Evolutionary conservation across 2,888 invertebrate species (phyloP).

Genomic region (Enoplolaimus lenunculus): DNA sequence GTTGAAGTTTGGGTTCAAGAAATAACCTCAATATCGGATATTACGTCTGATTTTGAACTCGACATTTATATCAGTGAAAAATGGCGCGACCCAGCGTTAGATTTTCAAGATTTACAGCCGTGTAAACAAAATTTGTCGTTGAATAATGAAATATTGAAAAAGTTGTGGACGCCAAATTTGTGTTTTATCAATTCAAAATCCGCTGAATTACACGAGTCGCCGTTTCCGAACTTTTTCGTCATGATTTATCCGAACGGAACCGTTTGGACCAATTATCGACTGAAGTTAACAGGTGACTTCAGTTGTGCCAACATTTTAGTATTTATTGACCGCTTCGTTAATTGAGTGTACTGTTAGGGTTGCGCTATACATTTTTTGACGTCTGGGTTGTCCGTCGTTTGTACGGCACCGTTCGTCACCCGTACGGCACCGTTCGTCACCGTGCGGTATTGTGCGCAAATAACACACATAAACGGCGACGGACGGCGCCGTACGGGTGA

Average conservation of each 20-base stretch:
- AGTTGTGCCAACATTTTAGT: no score
- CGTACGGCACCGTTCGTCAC: no score
- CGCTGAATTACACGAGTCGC: constrained; percentile 37
- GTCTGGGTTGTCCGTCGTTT: no score
- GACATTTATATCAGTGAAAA: constrained; percentile 40
- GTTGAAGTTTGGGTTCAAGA: constrained; percentile 25
- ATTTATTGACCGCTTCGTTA: no score
- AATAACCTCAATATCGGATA: constrained; percentile 24
- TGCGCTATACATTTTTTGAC: no score
- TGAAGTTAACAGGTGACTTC: constrained; percentile 19
- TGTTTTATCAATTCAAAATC: no score
- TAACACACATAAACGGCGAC: no score
- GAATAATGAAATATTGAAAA: constrained; percentile 26
- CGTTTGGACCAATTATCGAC: no score
- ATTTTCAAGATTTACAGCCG: constrained; percentile 33
- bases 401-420: no score
- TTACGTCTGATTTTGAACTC: constrained; percentile 32
- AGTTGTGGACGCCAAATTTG: constrained; percentile 19
- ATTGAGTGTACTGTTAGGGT: no score
- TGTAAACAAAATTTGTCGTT: constrained; percentile 27
- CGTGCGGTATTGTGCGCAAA: no score
- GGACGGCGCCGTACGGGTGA: no score
- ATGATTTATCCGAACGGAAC: constrained; percentile 39
- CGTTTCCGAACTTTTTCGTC: constrained; percentile 38
- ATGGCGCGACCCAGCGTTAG: constrained; percentile 37